Conservation (phyloP, 2,113 vertebrate species). For the Phasianus colchicus region DNA sequence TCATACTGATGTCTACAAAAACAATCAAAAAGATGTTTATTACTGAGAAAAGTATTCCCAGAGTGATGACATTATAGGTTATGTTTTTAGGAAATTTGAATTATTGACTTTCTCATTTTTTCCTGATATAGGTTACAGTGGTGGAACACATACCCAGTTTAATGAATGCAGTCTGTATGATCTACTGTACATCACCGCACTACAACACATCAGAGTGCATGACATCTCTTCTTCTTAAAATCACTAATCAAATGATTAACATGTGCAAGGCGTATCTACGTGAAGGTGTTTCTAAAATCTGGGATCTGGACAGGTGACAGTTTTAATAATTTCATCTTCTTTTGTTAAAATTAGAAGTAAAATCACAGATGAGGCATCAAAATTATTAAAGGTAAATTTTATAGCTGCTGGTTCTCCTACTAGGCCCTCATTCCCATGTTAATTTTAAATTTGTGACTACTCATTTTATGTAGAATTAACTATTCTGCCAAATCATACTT, state of each 20-base stretch:
- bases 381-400: not conserved
- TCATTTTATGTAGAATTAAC: not conserved
- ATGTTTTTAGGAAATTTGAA: not conserved
- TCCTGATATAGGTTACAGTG: conserved; percentile 61
- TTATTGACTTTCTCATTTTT: not conserved
- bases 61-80: not conserved
- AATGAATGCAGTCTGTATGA: conserved; percentile 81
- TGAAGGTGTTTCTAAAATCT: conserved; percentile 80
- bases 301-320: conserved; percentile 83
- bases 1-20: not conserved
- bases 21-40: not conserved
- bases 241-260: conserved; percentile 87
- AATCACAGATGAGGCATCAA: not conserved
- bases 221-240: conserved; percentile 86
- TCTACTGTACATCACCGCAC: conserved; percentile 79
- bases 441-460: not conserved
- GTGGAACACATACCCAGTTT: conserved; percentile 80
- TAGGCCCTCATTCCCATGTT: not conserved
- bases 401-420: not conserved
- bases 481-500: not conserved
- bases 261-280: conserved; percentile 79
- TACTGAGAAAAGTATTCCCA: not conserved
- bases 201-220: conserved; percentile 85
- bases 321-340: not conserved
- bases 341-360: not conserved